These are phyloP conservation scores for Tetramorium simillimum DNA, from an alignment of 1,140 invertebrate species.

Conservation along the genomic window DNA sequence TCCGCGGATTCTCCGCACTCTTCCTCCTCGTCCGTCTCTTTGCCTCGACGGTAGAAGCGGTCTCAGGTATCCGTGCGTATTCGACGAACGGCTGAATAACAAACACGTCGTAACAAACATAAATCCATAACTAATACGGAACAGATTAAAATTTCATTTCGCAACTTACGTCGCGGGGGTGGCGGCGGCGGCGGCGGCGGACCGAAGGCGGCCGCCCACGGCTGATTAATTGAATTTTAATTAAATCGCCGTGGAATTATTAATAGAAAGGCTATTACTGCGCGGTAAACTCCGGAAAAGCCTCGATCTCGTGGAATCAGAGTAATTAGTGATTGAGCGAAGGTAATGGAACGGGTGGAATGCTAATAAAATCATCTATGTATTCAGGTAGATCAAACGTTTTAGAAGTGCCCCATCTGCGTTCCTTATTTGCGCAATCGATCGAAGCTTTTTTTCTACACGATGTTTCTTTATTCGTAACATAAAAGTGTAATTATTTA, in stretches of 20 bases:
- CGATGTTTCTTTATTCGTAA: not conserved
- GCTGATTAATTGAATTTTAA: slow-evolving; percentile 83
- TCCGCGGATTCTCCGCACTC: not conserved
- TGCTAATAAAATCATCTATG: slow-evolving; percentile 16
- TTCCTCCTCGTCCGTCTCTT: not conserved
- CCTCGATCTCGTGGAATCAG: slow-evolving; percentile 51
- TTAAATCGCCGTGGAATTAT: slow-evolving; percentile 78
- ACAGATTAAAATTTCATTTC: slow-evolving; percentile 81
- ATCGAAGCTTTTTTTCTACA: not conserved
- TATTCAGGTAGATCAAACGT: slow-evolving; percentile 39
- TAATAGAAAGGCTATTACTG: slow-evolving; percentile 79
- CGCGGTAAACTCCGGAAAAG: slow-evolving; percentile 59
- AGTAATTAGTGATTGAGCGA: slow-evolving; percentile 67
- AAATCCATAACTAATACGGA: slow-evolving; percentile 79
- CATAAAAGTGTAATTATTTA: not conserved
- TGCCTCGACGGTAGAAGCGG: slow-evolving; percentile 21
- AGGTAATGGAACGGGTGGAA: slow-evolving; percentile 56
- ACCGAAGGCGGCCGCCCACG: slow-evolving; percentile 48
- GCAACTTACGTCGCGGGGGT: slow-evolving; percentile 67
- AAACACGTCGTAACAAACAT: slow-evolving; percentile 71
- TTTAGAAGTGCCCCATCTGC: not conserved
- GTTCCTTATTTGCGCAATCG: not conserved
- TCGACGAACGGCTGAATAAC: slow-evolving; percentile 53
- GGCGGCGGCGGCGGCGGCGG: slow-evolving; percentile 4
- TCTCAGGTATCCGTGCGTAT: slow-evolving; percentile 47